Evolutionary conservation across 2,113 vertebrate genomes (phyloP), one percentile per base, ranked within the genome.

Genomic region (Hystrix cristata): DNA sequence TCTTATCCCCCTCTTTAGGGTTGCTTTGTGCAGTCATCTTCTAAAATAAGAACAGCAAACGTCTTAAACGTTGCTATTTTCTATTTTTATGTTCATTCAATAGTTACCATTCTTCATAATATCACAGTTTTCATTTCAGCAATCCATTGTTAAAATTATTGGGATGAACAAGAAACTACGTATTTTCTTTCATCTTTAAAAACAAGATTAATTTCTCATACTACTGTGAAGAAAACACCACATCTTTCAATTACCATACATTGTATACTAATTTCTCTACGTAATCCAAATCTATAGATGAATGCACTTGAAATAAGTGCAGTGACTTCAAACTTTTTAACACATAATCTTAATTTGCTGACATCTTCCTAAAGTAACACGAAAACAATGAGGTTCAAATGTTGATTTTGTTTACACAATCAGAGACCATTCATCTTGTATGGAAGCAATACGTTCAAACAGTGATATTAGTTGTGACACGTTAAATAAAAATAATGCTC

Each of bases 11-110:
- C 93, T 98, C 97, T 98, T 98, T 98, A 96, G 83, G 95, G 97
- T 98, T 96, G 86, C 98, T 98, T 98, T 99, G 97, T 98, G 96
- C 95, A 99, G 98, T 98, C 98, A 98, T 99, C 98, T 98, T 99
- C 98, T 98, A 99, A 99, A 99, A 98, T 98, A 99, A 98, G 98
- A 98, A 98, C 76, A 97, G 95, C 48, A 96, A 96, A 95, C 1
- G 15, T 97, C 96, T 98, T 94, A 96, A 98, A 97, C 29, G 7
- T 97, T 94, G 67, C 38, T 97, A 21, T 98, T 97, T 98, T 98
- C 98, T 98, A 98, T 98, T 98, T 98, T 98, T 98, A 98, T 91
- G 90, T 97, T 97, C 97, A 98, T 98, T 98, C 96, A 98, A 94
- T 90, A 95, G 89, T 97, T 97, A 87, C 53, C 96, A 14, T 97